Base-by-base conservation (phyloP, 2,888 invertebrate species). In the Boloria euphrosyne region DNA sequence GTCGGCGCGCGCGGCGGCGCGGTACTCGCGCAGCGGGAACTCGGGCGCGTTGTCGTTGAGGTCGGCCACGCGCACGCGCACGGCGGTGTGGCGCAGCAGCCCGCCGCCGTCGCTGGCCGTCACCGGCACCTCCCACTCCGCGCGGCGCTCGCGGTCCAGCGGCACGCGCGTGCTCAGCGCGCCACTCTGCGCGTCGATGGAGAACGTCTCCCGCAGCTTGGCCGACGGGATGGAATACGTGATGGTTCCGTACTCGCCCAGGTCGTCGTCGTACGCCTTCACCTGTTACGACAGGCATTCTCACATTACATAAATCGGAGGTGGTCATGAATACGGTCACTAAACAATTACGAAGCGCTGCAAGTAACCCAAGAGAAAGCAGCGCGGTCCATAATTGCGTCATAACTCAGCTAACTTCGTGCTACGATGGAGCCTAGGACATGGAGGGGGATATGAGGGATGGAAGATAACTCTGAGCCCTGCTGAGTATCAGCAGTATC, bases 21-120 rank as follows among this genome's bases (percentile, higher is more conserved):
- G 95, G 85, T 97, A 97, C 84, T 97, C 95, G 72, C 94, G 94
- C 67, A 96, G 90, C 70, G 95, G 90, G 84, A 97, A 97, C 65
- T 87, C 88, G 0, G 98, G 98, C 60, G 95, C 90, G 85, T 97
- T 96, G 83, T 98, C 98, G 87, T 98, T 97, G 71, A 94, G 94
- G 87, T 98, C 98, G 22, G 93, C 91, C 57, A 98, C 95, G 82
- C 95, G 95, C 50, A 98, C 96, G 83, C 96, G 93, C 71, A 97
- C 94, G 44, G 93, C 93, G 52, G 96, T 93, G 84, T 96, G 96
- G 18, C 95, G 95, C 69, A 95, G 93, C 80, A 95, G 93, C 72
- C 97, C 95, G 71, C 97, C 97, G 50, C 95, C 95, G 88, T 98
- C 98, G 44, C 94, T 94, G 13, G 97, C 98, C 86, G 95, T 94